Percentiles rank a stretch among this genome's conserved stretches.
Evolutionary conservation across 2,888 invertebrate species (phyloP).

Genomic region (Ophion obscuratus): DNA sequence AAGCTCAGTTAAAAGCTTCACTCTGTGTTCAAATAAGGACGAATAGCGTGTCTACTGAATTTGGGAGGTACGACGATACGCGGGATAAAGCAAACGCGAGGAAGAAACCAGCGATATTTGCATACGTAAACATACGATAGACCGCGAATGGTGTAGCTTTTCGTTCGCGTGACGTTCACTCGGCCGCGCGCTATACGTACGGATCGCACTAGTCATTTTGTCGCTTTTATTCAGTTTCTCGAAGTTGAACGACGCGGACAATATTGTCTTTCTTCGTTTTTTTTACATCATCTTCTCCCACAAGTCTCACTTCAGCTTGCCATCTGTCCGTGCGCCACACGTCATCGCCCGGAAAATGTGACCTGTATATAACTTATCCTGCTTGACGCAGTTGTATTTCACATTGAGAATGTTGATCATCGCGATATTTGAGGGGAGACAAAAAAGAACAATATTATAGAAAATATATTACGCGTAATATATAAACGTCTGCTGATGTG

Average conservation of each 20-base stretch:
- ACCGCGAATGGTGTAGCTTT: constrained; percentile 6
- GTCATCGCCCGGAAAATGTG: constrained; percentile 38
- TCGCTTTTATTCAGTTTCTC: constrained; percentile 36
- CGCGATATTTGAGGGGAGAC: constrained; percentile 44
- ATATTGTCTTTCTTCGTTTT: constrained; percentile 36
- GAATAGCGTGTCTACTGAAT: constrained; percentile 32
- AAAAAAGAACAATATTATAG: constrained; percentile 29
- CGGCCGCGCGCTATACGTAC: constrained; percentile 7
- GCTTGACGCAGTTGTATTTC: constrained; percentile 62
- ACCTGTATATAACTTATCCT: constrained; percentile 61
- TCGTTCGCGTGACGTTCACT: constrained; percentile 17
- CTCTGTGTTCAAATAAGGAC: not conserved
- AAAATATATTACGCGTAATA: constrained; percentile 62
- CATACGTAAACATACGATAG: constrained; percentile 22
- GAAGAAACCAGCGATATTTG: constrained; percentile 8
- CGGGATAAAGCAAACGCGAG: not conserved
- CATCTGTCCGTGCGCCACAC: constrained; percentile 5
- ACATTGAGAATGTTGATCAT: constrained; percentile 62
- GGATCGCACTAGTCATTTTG: constrained; percentile 66
- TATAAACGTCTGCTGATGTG: constrained; percentile 26
- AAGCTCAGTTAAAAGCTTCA: constrained; percentile 75
- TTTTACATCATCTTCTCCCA: constrained; percentile 37
- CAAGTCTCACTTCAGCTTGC: constrained; percentile 31
- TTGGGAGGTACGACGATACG: not conserved
- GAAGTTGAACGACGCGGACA: constrained; percentile 25